A percentile compares a stretch with the other conserved stretches of the same genome.
These are phyloP conservation scores for Tauraco erythrolophus DNA, from an alignment of 2,113 vertebrate species.

Conservation along the genomic window DNA sequence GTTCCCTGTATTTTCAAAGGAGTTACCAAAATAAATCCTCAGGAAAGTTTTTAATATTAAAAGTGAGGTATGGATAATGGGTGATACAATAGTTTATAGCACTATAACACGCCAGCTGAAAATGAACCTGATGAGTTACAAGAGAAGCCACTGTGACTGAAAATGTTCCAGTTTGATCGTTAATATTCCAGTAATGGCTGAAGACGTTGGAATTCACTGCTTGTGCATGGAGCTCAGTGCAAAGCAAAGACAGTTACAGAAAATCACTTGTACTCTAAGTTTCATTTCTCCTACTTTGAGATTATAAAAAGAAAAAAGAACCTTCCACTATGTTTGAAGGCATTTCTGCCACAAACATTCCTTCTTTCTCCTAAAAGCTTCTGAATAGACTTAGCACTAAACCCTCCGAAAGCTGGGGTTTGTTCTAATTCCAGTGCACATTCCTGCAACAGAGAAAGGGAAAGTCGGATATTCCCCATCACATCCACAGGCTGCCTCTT, in stretches of 20 bases:
- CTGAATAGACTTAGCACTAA: constrained; percentile 39
- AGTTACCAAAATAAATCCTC: not conserved
- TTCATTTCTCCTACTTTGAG: not conserved
- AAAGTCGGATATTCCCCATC: not conserved
- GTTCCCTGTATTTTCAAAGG: not conserved
- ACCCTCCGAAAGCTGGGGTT: not conserved
- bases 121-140: not conserved
- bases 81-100: not conserved
- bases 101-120: not conserved
- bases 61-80: not conserved
- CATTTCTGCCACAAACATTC: not conserved
- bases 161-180: not conserved
- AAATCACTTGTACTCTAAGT: not conserved
- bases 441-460: not conserved
- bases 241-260: not conserved
- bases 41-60: not conserved
- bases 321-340: not conserved
- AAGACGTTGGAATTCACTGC: not conserved
- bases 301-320: not conserved
- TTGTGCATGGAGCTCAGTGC: not conserved
- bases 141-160: not conserved
- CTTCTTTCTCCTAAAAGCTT: constrained; percentile 25
- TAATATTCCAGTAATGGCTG: not conserved
- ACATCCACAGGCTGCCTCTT: not conserved
- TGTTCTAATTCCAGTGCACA: constrained; percentile 21